Conservation (phyloP, 2,797 vertebrate species). For the Phalanger gymnotis region DNA sequence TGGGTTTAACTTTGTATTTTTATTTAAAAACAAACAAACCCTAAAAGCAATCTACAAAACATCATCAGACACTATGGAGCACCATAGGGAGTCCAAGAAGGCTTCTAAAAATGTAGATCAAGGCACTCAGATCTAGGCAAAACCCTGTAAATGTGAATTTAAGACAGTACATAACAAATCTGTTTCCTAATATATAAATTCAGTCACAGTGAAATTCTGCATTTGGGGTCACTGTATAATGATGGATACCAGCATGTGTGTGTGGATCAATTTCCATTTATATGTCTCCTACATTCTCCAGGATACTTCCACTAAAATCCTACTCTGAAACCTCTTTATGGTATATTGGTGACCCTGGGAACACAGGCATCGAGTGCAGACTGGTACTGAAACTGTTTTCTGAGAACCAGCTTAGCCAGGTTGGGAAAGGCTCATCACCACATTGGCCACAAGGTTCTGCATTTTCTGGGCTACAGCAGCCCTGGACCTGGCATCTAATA, state of each 20-base stretch:
- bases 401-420: not conserved
- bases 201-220: not conserved
- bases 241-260: not conserved
- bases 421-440: not conserved
- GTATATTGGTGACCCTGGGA: not conserved
- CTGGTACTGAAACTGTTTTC: not conserved
- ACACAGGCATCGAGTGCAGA: not conserved
- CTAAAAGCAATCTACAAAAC: constrained; percentile 5
- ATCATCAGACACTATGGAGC: not conserved
- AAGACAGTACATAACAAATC: not conserved
- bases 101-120: not conserved
- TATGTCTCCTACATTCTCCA: not conserved
- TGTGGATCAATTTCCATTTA: not conserved
- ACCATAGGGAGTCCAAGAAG: not conserved
- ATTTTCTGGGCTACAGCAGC: not conserved
- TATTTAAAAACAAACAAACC: constrained; percentile 5
- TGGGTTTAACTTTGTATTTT: constrained; percentile 7
- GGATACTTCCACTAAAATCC: not conserved
- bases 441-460: not conserved
- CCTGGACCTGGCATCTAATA: not conserved
- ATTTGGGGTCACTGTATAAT: not conserved
- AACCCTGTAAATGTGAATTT: constrained; percentile 10
- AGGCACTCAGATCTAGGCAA: not conserved
- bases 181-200: constrained; percentile 6
- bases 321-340: not conserved